A percentile compares a stretch with the other conserved stretches of the same genome.
phyloP scores from a whole-genome alignment of 30 jellyfish, hydroid and myxozoan species.

The Sanderia malayensis region DNA sequence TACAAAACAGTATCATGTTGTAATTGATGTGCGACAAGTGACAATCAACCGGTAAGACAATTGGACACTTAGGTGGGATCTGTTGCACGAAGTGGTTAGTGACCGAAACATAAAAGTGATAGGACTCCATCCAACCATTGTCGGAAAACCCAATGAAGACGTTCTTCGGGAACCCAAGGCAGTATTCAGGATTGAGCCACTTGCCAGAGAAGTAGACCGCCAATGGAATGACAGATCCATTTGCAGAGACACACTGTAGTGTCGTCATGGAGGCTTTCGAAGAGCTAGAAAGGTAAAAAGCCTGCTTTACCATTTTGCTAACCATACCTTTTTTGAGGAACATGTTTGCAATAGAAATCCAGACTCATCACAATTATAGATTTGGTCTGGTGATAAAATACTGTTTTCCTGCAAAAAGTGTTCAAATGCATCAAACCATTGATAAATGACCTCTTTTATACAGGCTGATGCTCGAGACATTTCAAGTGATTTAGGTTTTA shows the following conservation, averaged over 20 bases:
- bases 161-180: conserved; percentile 1
- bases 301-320: neutral
- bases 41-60: neutral
- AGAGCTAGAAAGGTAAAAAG: neutral
- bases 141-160: conserved; percentile 4
- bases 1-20: neutral
- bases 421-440: conserved; percentile 32
- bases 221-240: neutral
- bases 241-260: neutral
- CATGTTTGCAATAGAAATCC: neutral
- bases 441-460: neutral
- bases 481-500: conserved; percentile 16
- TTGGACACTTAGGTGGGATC: neutral
- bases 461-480: conserved; percentile 34
- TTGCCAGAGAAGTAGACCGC: neutral
- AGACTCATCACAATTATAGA: neutral
- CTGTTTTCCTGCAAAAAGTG: conserved; percentile 8
- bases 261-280: neutral
- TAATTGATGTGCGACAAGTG: neutral
- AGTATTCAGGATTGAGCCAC: neutral
- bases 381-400: neutral
- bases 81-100: neutral
- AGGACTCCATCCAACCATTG: conserved; percentile 5
- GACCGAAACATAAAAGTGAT: conserved; percentile 2
- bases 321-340: neutral